A percentile compares a stretch with the other conserved stretches of the same genome.
Evolutionary conservation across 92 coral and sea anemone species (phyloP).

Genomic region (Phenganax subtilis): DNA sequence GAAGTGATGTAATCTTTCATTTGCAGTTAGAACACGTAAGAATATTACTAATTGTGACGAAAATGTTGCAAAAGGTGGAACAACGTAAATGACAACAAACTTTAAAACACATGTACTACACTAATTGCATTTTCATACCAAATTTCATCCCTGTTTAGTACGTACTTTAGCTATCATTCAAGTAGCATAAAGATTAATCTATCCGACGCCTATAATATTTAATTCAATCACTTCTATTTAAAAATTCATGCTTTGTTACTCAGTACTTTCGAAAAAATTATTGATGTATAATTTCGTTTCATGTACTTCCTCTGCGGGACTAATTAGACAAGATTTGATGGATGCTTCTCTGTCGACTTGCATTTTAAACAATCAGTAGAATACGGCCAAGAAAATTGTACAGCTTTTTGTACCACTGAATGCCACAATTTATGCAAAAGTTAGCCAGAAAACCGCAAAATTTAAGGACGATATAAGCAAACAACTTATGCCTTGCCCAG

Average conservation of each 20-base stretch:
- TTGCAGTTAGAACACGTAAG: not conserved
- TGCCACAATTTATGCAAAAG: conserved; percentile 1
- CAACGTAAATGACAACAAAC: conserved; percentile 1
- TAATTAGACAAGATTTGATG: conserved; percentile 17
- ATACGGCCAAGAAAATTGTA: not conserved
- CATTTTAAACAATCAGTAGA: conserved; percentile 37
- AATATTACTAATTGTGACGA: not conserved
- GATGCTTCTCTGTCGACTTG: conserved; percentile 32
- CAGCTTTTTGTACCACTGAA: not conserved
- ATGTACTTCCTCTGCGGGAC: not conserved
- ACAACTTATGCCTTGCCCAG: conserved; percentile 3
- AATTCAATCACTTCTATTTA: not conserved
- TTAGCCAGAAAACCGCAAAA: conserved; percentile 4
- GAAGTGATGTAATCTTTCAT: not conserved
- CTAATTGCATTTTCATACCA: conserved; percentile 4
- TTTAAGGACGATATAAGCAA: not conserved
- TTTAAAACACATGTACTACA: not conserved
- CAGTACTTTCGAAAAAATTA: not conserved
- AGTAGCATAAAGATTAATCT: conserved; percentile 1
- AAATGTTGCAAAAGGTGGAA: not conserved
- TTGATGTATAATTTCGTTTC: not conserved
- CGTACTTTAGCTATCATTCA: not conserved
- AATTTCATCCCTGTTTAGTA: not conserved
- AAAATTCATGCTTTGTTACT: not conserved
- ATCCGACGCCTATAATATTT: not conserved